These are phyloP conservation scores for Drosophila guanche DNA, from an alignment of 1,140 invertebrate species.

Conservation along the genomic window DNA sequence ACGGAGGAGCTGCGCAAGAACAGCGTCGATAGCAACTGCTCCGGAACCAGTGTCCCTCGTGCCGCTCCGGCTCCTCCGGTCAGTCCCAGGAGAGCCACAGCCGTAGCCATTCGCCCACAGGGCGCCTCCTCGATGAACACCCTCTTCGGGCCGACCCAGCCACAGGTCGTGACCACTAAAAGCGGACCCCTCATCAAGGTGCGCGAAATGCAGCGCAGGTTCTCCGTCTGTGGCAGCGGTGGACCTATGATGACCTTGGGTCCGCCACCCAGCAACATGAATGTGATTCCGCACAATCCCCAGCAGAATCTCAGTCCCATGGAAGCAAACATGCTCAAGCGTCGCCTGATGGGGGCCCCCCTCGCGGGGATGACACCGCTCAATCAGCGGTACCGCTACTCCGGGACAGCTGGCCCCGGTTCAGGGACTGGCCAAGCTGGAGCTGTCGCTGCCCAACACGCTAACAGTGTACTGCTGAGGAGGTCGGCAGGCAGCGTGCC, in stretches of 20 bases:
- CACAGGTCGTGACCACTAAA: background rate
- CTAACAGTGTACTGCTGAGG: constrained; percentile 36
- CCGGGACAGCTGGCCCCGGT: background rate
- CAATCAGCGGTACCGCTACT: constrained; percentile 50
- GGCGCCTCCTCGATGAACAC: constrained; percentile 18
- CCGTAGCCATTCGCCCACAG: constrained; percentile 20
- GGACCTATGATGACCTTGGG: background rate
- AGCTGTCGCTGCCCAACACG: constrained; percentile 1
- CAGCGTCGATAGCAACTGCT: constrained; percentile 40
- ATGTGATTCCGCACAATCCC: no score
- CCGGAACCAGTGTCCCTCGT: background rate
- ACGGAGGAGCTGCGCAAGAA: constrained; percentile 34
- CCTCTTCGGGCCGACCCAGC: constrained; percentile 16
- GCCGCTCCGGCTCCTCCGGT: background rate
- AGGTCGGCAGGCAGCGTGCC: constrained; percentile 3
- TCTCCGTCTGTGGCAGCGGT: constrained; percentile 52
- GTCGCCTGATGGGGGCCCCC: constrained; percentile 26
- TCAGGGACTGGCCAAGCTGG: background rate
- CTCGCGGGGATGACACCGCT: constrained; percentile 11
- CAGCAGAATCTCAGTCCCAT: background rate
- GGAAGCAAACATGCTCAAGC: constrained; percentile 38
- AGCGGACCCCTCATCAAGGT: constrained; percentile 7
- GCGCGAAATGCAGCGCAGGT: constrained; percentile 50
- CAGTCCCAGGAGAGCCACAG: constrained; percentile 8
- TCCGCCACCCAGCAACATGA: background rate